A percentile compares a stretch with the other conserved stretches of the same genome.
These are phyloP conservation scores for Eufriesea mexicana DNA, from an alignment of 1,140 invertebrate species.

Conservation along the genomic window DNA sequence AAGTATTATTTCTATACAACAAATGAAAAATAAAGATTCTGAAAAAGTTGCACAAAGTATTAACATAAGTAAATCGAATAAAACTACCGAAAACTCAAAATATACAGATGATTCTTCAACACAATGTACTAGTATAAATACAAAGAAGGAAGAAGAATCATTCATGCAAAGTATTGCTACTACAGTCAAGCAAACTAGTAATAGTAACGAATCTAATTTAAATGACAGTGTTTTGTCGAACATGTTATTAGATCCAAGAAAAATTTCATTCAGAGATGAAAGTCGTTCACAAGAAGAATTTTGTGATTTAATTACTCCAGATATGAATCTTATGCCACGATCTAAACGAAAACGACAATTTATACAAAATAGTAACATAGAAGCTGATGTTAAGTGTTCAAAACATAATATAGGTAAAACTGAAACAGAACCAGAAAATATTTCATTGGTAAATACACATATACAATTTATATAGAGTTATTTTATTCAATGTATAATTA, in stretches of 20 bases:
- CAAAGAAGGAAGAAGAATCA: conserved; percentile 54
- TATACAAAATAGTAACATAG: conserved; percentile 60
- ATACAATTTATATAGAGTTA: not conserved
- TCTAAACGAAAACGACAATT: conserved; percentile 73
- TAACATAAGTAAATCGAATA: conserved; percentile 41
- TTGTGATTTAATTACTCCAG: conserved; percentile 75
- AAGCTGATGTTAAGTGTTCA: conserved; percentile 50
- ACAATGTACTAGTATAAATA: conserved; percentile 51
- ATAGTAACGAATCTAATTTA: conserved; percentile 65
- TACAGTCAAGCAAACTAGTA: conserved; percentile 46
- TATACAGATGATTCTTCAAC: conserved; percentile 52
- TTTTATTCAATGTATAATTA: conserved; percentile 8
- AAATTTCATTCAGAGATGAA: conserved; percentile 77
- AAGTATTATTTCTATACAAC: conserved; percentile 48
- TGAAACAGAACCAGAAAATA: conserved; percentile 58
- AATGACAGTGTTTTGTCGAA: conserved; percentile 68
- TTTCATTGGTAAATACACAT: conserved; percentile 64
- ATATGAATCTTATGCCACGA: conserved; percentile 76
- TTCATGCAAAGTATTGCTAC: conserved; percentile 45
- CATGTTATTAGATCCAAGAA: conserved; percentile 74
- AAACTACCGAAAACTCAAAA: conserved; percentile 51
- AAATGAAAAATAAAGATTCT: conserved; percentile 63
- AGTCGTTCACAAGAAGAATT: conserved; percentile 76
- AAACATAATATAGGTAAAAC: conserved; percentile 42
- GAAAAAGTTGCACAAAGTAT: conserved; percentile 50